These are phyloP conservation scores for Entomobrya proxima DNA, from an alignment of 2,888 invertebrate species.

Conservation along the genomic window DNA sequence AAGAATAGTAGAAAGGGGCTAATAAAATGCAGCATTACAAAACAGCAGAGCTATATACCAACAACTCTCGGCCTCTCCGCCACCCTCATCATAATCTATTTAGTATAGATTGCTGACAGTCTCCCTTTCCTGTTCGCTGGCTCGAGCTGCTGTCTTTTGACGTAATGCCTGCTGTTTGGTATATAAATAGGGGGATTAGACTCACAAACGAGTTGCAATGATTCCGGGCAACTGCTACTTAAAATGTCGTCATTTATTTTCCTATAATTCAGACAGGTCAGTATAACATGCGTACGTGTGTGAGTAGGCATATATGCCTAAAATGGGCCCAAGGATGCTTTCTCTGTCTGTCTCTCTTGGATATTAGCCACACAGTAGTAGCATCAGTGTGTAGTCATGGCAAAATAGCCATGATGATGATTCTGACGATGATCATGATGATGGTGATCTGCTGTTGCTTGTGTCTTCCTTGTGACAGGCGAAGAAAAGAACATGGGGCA, in stretches of 20 bases:
- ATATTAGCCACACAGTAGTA: too few species aligned
- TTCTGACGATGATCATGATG: not conserved
- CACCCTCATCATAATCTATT: not conserved
- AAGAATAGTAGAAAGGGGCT: too few species aligned
- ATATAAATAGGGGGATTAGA: not conserved
- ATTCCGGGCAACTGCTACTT: not conserved
- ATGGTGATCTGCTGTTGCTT: slow-evolving; percentile 36
- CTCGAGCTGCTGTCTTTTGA: not conserved
- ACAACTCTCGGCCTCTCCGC: too few species aligned
- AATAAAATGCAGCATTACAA: not conserved
- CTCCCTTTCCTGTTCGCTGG: too few species aligned
- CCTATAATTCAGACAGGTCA: too few species aligned
- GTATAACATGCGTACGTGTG: not conserved
- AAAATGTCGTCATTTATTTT: slow-evolving; percentile 9
- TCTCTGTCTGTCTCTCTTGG: too few species aligned
- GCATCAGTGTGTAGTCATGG: too few species aligned
- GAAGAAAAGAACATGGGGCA: slow-evolving; percentile 49
- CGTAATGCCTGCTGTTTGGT: not conserved
- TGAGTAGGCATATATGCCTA: too few species aligned
- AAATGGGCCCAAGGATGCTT: too few species aligned
- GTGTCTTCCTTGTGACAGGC: slow-evolving; percentile 9
- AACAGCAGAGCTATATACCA: too few species aligned
- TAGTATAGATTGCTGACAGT: not conserved
- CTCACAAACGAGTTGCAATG: not conserved
- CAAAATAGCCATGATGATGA: too few species aligned